Evolutionary conservation across 2,888 invertebrate genomes (phyloP).

Genomic region (Cecidostiba fungosa): DNA sequence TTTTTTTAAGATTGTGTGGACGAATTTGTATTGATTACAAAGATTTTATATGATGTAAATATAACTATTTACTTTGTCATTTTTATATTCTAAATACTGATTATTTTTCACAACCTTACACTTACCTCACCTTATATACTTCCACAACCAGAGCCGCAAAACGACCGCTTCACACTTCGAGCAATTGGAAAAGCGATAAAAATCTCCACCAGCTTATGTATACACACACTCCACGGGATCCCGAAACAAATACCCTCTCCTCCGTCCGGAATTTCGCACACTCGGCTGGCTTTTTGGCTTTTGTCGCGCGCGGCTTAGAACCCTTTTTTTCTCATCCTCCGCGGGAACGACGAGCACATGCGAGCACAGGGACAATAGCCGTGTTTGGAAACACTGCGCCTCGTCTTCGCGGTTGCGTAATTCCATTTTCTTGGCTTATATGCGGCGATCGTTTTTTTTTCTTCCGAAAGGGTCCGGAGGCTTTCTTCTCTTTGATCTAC

Average conservation of each 20-base stretch:
- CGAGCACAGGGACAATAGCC: conserved; percentile 1
- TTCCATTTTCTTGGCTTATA: conserved; percentile 14
- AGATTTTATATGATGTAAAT: background rate
- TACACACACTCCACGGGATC: background rate
- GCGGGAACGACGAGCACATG: background rate
- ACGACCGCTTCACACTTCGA: background rate
- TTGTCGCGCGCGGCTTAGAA: conserved; percentile 1
- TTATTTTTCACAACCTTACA: background rate
- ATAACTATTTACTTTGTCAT: conserved; percentile 1
- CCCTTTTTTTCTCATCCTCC: background rate
- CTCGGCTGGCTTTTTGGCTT: conserved; percentile 17
- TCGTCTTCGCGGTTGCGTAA: conserved; percentile 20
- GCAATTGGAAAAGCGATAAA: conserved; percentile 18
- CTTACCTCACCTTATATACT: background rate
- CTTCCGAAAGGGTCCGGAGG: background rate
- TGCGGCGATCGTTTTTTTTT: background rate
- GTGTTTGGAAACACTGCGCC: conserved; percentile 31
- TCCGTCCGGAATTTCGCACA: conserved; percentile 5
- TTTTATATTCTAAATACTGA: background rate
- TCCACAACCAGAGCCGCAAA: background rate
- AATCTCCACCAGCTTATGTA: background rate
- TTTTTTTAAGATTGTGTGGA: background rate
- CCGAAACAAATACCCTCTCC: background rate
- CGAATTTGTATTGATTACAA: background rate
- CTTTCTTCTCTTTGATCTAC: conserved; percentile 8